Evolutionary conservation across 2,113 vertebrate species (phyloP), one percentile per base, ranked within the genome.

Genomic region (Dendropsophus ebraccatus): DNA sequence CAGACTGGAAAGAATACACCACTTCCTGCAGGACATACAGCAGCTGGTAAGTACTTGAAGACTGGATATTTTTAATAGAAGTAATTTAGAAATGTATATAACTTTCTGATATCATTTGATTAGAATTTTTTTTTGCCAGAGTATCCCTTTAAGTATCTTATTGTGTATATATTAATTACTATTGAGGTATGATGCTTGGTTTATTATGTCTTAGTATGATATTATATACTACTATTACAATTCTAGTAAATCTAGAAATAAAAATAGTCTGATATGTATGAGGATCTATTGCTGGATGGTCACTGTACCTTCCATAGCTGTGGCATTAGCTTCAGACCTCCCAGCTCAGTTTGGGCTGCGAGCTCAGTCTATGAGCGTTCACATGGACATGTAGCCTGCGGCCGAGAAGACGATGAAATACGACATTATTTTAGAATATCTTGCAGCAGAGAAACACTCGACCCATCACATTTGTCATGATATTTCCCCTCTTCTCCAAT

Each of bases 341-440:
- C 25, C 19, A 35, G 83, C 83, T 76, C 72, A 52, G 73, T n/a
- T 41, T 49, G 16, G 17, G 56, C 72, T 58, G 52, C 54, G 70
- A 73, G 54, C 28, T 76, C 50, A 84, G 69, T 25, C 69, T 58
- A 56, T 21, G 72, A 76, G 83, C 50, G n/a, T n/a, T 60, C 83
- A 76, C 52, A 56, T 23, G 75, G 82, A 62, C 54, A 76, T 17
- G 50, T 76, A 84, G 83, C 83, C 83, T 75, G 70, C 69, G 49
- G 82, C 83, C 52, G 72, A 37, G 52, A 47, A 45, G 72, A 84
- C 77, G 83, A 65, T 56, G 47, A 65, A 76, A 54, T 28, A 16
- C 6, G 6, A 32, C 41, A 84, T 82, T 82, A 69, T 50, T 32
- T 50, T 69, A 69, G 52, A 69, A 70, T 69, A 21, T 75, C 82